phyloP scores from a whole-genome alignment of 2,797 vertebrate species.

The Halcyon chelicuti region DNA sequence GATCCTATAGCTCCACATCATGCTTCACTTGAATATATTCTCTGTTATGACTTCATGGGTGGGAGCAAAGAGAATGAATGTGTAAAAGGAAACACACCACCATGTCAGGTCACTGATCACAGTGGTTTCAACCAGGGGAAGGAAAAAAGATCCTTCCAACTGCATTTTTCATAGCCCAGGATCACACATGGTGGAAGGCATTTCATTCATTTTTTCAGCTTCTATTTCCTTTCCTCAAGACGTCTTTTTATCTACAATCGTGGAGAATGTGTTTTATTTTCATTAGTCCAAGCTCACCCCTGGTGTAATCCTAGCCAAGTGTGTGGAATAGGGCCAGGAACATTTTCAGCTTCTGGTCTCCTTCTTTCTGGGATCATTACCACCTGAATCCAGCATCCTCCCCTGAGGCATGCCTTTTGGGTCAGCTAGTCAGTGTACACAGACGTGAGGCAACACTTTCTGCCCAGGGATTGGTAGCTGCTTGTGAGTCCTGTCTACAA shows the following conservation, averaged over 20 bases:
- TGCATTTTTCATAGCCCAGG: background rate
- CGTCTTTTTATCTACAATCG: background rate
- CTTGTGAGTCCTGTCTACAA: background rate
- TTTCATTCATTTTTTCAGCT: constrained; percentile 31
- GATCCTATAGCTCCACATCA: background rate
- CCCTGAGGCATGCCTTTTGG: background rate
- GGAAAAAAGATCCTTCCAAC: background rate
- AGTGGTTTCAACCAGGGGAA: background rate
- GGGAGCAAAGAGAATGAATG: background rate
- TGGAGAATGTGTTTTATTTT: background rate
- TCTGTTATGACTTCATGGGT: background rate
- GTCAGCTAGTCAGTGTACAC: accelerated
- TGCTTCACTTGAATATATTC: background rate
- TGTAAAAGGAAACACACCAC: background rate
- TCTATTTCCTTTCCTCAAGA: background rate
- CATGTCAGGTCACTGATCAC: background rate
- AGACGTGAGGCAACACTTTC: background rate
- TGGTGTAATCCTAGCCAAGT: background rate
- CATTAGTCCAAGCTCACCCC: background rate
- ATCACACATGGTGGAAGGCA: background rate
- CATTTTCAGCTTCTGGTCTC: background rate
- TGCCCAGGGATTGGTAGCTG: background rate
- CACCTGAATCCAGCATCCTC: background rate
- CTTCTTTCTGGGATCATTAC: background rate
- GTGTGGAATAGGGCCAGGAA: background rate